Evolutionary conservation across 2,797 vertebrate species (phyloP).

Genomic region (Simalia tracyae): DNA sequence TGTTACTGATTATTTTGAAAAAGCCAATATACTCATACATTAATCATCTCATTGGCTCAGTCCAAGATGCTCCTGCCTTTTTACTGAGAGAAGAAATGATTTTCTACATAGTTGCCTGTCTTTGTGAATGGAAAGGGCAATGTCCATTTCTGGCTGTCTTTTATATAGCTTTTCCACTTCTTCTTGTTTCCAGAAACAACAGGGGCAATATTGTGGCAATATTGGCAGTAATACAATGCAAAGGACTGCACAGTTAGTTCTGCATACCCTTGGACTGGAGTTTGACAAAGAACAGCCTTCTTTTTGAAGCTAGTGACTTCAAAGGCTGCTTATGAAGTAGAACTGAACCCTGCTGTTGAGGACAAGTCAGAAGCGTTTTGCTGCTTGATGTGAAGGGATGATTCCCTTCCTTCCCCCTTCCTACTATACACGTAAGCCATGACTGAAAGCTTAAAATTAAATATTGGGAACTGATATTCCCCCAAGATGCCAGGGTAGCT

Average conservation of each 20-base stretch:
- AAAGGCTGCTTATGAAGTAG: neutral
- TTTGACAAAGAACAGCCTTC: neutral
- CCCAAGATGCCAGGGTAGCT: neutral
- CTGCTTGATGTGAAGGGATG: neutral
- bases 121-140: neutral
- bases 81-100: neutral
- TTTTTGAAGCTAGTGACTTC: neutral
- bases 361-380: neutral
- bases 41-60: neutral
- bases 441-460: neutral
- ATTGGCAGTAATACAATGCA: neutral
- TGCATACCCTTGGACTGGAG: too few relatives aligned
- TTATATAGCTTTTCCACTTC: neutral
- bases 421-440: neutral
- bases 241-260: neutral
- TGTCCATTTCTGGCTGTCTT: neutral
- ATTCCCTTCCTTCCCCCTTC: neutral
- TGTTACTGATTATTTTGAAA: constrained; percentile 22
- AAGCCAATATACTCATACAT: neutral
- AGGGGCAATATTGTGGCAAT: neutral
- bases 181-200: neutral
- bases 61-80: neutral
- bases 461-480: neutral
- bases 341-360: neutral
- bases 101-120: neutral